A percentile compares a stretch with the other conserved stretches of the same genome.
Conservation (phyloP, 2,888 invertebrate genomes). For the Nomada fabriciana region DNA sequence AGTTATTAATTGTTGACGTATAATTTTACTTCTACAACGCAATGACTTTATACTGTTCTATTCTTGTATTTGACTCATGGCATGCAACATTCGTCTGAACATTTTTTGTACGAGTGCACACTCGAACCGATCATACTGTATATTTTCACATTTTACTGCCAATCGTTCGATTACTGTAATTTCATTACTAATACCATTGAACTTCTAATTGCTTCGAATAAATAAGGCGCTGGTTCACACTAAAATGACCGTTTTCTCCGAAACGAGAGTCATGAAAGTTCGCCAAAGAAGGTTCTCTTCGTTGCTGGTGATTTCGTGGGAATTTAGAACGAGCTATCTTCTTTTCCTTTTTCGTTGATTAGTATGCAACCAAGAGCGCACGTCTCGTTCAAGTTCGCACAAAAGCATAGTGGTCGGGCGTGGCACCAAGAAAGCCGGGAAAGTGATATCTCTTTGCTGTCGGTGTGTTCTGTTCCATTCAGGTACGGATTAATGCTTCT, state of each 20-base stretch:
- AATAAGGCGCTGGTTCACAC: too few relatives aligned
- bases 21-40: too few relatives aligned
- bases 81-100: too few relatives aligned
- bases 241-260: constrained; percentile 6
- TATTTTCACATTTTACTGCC: too few relatives aligned
- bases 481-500: constrained; percentile 47
- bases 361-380: constrained; percentile 33
- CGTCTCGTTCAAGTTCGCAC: constrained; percentile 57
- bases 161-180: too few relatives aligned
- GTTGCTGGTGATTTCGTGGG: neutral
- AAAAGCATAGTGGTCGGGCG: constrained; percentile 66
- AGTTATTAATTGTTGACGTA: too few relatives aligned
- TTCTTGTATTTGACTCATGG: too few relatives aligned
- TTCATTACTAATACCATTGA: too few relatives aligned
- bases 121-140: too few relatives aligned
- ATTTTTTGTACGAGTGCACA: too few relatives aligned
- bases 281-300: neutral
- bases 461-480: constrained; percentile 53
- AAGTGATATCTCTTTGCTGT: constrained; percentile 71
- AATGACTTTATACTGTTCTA: too few relatives aligned
- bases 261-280: neutral
- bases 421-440: constrained; percentile 76
- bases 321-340: constrained; percentile 13
- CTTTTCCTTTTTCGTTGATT: constrained; percentile 1
- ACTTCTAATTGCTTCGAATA: too few relatives aligned